A percentile compares a stretch with the other conserved stretches of the same genome.
Evolutionary conservation across 2,888 invertebrate species (phyloP).

Genomic region (Glaucopsyche alexis): DNA sequence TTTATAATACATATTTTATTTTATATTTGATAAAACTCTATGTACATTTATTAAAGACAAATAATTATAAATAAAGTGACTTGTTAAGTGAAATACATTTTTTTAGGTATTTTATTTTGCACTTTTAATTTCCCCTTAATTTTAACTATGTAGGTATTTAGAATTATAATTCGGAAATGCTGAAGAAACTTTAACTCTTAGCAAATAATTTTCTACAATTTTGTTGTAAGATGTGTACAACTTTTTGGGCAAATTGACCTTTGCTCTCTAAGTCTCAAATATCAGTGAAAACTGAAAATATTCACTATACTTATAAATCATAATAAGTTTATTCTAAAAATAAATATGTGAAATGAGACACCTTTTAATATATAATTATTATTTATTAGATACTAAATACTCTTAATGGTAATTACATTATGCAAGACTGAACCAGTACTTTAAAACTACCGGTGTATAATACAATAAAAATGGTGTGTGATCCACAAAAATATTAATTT

Average conservation of each 20-base stretch:
- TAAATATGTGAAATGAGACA: not conserved
- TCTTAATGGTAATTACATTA: slow-evolving; percentile 48
- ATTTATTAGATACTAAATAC: slow-evolving; percentile 42
- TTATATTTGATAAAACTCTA: not conserved
- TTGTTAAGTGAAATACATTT: not conserved
- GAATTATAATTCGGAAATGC: not conserved
- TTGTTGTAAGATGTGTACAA: too few relatives aligned
- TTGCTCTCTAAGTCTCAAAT: too few relatives aligned
- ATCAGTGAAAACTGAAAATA: too few relatives aligned
- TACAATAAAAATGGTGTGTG: slow-evolving; percentile 4
- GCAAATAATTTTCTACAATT: too few relatives aligned
- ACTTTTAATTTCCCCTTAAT: not conserved
- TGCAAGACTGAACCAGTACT: slow-evolving; percentile 31
- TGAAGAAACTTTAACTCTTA: too few relatives aligned
- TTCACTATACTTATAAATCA: too few relatives aligned
- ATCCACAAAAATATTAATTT: slow-evolving; percentile 4
- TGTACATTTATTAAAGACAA: not conserved
- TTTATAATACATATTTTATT: slow-evolving; percentile 8
- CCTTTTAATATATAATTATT: slow-evolving; percentile 23
- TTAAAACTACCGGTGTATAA: slow-evolving; percentile 27
- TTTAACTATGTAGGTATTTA: not conserved
- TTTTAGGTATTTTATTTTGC: not conserved
- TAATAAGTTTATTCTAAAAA: too few relatives aligned
- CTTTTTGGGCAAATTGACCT: too few relatives aligned
- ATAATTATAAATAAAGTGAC: not conserved